Evolutionary conservation across 2,888 invertebrate genomes (phyloP).

Genomic region (Phrixothrix hirtus): DNA sequence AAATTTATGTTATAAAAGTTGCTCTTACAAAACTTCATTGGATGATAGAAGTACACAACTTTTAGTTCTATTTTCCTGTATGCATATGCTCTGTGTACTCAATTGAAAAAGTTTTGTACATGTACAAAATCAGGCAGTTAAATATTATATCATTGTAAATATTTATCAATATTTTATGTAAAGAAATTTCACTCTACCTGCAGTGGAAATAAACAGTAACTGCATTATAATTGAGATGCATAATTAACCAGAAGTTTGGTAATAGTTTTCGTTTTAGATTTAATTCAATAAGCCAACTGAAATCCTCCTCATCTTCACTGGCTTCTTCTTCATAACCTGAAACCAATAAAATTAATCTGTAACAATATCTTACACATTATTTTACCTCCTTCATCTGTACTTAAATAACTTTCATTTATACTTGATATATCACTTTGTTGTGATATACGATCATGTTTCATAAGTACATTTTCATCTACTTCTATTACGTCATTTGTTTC

Average conservation of each 20-base stretch:
- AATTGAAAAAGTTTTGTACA: no score
- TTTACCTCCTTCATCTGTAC: constrained; percentile 51
- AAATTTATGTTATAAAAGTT: no score
- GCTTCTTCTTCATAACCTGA: constrained; percentile 66
- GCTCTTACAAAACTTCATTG: no score
- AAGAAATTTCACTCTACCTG: constrained; percentile 59
- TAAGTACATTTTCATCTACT: constrained; percentile 13
- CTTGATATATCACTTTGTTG: constrained; percentile 50
- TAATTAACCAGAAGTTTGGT: constrained; percentile 74
- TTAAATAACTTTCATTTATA: constrained; percentile 44
- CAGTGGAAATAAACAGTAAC: constrained; percentile 72
- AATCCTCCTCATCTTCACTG: constrained; percentile 65
- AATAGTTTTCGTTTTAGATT: constrained; percentile 59
- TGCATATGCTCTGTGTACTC: no score
- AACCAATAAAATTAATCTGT: no score
- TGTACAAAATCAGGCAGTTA: no score
- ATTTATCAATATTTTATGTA: no score
- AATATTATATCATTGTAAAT: no score
- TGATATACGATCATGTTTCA: constrained; percentile 20
- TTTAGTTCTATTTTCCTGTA: no score
- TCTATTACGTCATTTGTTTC: constrained; percentile 14
- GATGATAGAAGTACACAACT: no score
- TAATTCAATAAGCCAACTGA: constrained; percentile 60
- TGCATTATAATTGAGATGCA: constrained; percentile 61
- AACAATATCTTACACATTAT: no score